phyloP scores from a whole-genome alignment of 1,140 invertebrate genomes.

The Zaprionus davidi region DNA sequence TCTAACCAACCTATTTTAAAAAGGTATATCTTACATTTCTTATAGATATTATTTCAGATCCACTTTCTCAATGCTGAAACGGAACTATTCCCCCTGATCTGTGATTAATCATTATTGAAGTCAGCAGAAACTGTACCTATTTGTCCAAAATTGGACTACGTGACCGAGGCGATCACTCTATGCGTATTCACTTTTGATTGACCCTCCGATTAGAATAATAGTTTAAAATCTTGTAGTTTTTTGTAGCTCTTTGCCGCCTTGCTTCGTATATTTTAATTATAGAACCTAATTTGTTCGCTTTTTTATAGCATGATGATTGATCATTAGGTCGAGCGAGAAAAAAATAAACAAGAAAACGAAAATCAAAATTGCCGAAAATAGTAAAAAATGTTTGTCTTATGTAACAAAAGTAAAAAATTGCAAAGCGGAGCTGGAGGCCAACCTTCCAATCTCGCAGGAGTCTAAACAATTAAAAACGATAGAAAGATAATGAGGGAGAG shows the following conservation, averaged over 20 bases:
- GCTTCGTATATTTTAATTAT: conserved; percentile 68
- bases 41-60: not conserved
- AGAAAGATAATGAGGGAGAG: conserved; percentile 17
- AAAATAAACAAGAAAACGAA: conserved; percentile 35
- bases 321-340: conserved; percentile 62
- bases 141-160: conserved; percentile 66
- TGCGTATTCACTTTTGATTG: conserved; percentile 37
- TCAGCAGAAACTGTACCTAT: conserved; percentile 47
- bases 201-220: conserved; percentile 65
- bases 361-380: conserved; percentile 48
- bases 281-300: conserved; percentile 74
- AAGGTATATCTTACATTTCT: not conserved
- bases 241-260: conserved; percentile 53
- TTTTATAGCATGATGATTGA: conserved; percentile 68
- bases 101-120: conserved; percentile 53
- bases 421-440: conserved; percentile 62
- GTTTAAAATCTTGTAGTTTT: conserved; percentile 39
- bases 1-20: not conserved
- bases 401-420: conserved; percentile 76
- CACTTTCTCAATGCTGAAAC: conserved; percentile 43
- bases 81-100: conserved; percentile 65
- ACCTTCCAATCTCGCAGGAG: conserved; percentile 78
- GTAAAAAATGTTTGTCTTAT: conserved; percentile 71
- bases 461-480: conserved; percentile 66
- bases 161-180: conserved; percentile 55